A percentile compares a stretch with the other conserved stretches of the same genome.
Evolutionary conservation across 2,888 invertebrate species (phyloP).

Genomic region (Drosophila kanekoi): DNA sequence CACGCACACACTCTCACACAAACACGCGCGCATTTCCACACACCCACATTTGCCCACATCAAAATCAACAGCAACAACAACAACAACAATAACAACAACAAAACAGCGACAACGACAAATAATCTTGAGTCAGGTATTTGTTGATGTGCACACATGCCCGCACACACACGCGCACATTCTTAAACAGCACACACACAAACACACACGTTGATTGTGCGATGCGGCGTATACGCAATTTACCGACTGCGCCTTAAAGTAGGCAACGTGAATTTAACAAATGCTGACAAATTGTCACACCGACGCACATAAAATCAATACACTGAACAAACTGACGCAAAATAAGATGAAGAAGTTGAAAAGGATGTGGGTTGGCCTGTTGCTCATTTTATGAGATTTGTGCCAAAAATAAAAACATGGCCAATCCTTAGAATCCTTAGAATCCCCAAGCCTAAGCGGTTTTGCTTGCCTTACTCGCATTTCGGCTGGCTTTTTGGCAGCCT

Average conservation of each 20-base stretch:
- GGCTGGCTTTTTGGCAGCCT: slow-evolving; percentile 16
- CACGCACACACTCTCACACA: slow-evolving; percentile 7
- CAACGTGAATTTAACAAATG: slow-evolving; percentile 58
- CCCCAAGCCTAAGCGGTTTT: slow-evolving; percentile 31
- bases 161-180: not conserved
- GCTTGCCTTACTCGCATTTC: slow-evolving; percentile 16
- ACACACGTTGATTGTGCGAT: slow-evolving; percentile 14
- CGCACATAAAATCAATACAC: slow-evolving; percentile 52
- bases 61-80: slow-evolving; percentile 7
- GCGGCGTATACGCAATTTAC: slow-evolving; percentile 49
- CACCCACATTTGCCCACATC: slow-evolving; percentile 7
- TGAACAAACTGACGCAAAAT: not conserved
- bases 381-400: slow-evolving; percentile 55
- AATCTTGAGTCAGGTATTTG: slow-evolving; percentile 62
- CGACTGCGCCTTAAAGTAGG: slow-evolving; percentile 56
- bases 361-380: slow-evolving; percentile 48
- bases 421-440: not conserved
- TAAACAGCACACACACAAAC: not conserved
- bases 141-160: slow-evolving; percentile 25
- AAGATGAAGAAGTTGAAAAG: not conserved
- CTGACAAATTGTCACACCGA: slow-evolving; percentile 58
- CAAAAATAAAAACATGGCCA: slow-evolving; percentile 31
- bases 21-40: not conserved
- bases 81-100: slow-evolving; percentile 7
- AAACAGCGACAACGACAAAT: slow-evolving; percentile 45